Evolutionary conservation across 2,113 vertebrate species (phyloP).

Genomic region (Ellobius talpinus): DNA sequence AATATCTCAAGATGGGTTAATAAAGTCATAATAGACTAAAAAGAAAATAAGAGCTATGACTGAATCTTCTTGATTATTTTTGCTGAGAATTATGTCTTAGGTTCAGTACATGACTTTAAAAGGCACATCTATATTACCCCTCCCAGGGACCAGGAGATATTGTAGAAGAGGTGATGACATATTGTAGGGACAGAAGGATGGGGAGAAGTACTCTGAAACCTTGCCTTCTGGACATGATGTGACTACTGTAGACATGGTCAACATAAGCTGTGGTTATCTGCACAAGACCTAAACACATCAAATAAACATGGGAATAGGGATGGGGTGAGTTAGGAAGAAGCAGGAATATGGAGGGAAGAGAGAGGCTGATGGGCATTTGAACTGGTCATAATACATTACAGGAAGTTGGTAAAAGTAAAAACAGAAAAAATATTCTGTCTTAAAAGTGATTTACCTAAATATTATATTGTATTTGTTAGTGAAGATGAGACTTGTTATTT

Average conservation of each 20-base stretch:
- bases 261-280: background rate
- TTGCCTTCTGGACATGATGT: background rate
- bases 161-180: background rate
- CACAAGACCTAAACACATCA: background rate
- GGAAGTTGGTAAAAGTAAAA: background rate
- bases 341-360: no score
- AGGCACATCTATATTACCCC: background rate
- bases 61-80: background rate
- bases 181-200: background rate
- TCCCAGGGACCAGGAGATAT: background rate
- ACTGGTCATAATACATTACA: background rate
- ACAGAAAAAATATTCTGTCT: background rate
- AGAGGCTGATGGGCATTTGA: background rate
- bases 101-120: background rate
- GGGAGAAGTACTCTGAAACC: background rate
- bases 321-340: background rate
- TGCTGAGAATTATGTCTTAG: background rate
- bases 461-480: background rate
- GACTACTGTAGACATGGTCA: background rate
- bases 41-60: slow-evolving; percentile 1
- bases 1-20: slow-evolving; percentile 4
- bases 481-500: background rate
- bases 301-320: background rate
- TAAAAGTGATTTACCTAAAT: background rate
- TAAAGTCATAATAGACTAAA: background rate